Percentiles rank a stretch among this genome's conserved stretches.
Evolutionary conservation across 2,888 invertebrate species (phyloP).

Genomic region (Harpalus rubripes): DNA sequence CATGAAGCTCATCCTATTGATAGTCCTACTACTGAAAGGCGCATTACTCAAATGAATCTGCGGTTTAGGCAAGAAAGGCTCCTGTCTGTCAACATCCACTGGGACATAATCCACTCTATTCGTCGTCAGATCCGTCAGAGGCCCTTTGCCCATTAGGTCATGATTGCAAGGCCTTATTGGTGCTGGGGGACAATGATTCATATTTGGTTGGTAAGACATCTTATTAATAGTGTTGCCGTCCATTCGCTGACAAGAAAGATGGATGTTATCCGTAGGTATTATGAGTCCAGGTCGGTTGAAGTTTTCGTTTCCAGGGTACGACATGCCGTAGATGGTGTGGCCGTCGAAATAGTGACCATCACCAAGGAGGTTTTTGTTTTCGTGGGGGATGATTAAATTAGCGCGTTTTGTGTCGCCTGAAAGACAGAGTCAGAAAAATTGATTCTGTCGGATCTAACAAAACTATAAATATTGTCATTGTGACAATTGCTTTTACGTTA

Average conservation of each 20-base stretch:
- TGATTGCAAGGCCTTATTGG: slow-evolving; percentile 79
- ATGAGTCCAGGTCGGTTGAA: slow-evolving; percentile 71
- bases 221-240: slow-evolving; percentile 78
- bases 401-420: slow-evolving; percentile 1
- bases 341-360: slow-evolving; percentile 10
- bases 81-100: slow-evolving; percentile 78
- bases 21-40: slow-evolving; percentile 73
- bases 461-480: no score
- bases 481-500: no score
- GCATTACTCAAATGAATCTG: slow-evolving; percentile 76
- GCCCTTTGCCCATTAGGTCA: slow-evolving; percentile 80
- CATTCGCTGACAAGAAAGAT: slow-evolving; percentile 70
- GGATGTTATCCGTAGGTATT: slow-evolving; percentile 72
- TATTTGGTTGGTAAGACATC: slow-evolving; percentile 80
- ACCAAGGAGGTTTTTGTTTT: slow-evolving; percentile 34
- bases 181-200: slow-evolving; percentile 76
- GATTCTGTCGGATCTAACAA: no score
- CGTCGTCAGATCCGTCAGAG: slow-evolving; percentile 83
- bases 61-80: slow-evolving; percentile 76
- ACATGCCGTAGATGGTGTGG: slow-evolving; percentile 71
- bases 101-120: slow-evolving; percentile 83
- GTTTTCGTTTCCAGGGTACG: slow-evolving; percentile 75
- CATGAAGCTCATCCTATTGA: slow-evolving; percentile 64
- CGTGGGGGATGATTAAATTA: slow-evolving; percentile 10
- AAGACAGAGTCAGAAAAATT: neutral